Base-by-base conservation (phyloP, 2,113 vertebrate genomes). In the Asarcornis scutulata region DNA sequence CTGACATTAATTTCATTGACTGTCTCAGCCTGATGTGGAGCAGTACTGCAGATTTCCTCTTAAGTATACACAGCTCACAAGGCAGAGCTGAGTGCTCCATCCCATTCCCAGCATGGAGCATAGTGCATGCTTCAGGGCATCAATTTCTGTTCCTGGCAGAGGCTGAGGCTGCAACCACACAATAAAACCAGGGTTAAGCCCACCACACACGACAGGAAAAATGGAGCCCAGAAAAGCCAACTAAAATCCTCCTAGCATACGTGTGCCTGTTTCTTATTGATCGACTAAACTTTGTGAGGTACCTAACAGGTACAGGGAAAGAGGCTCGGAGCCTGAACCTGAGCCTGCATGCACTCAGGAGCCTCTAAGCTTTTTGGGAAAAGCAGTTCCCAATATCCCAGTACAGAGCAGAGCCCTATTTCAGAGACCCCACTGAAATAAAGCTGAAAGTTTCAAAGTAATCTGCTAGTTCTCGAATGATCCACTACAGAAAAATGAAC, bases 1-100 rank as follows among this genome's bases (percentile, higher is more conserved):
- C 27, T 11, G 14, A 59, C 15, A 6, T 5, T 9, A 73, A 64
- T 50, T 17, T 17, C 59, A 38, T 50, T 50, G 2, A 25, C 42
- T 73, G 38, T 40, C 50, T 88, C 48, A 87, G 32, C 40, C 11
- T 32, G 36, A 25, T 4, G 6, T 23, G 79, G 68, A 72, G 55
- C 40, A 88, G 13, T 17, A 34, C 8, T 14, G 29, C 72, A 38
- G 14, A 64, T 76, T 88, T 94, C 17, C 40, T 84, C 34, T 58
- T 62, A 64, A 6, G 26, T 46, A 3, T 1, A 5, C 1, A 5
- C 6, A 83, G 83, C 38, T 22, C 23, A 10, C 0, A 1, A 55
- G 66, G 38, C 4, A 20, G 38, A 2, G 46, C 34, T 82, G 55
- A 1, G 1, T 18, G 44, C 53, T 66, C 64, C 13, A n/a, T 5